Evolutionary conservation across 2,113 vertebrate genomes (phyloP).

Genomic region (Apodemus sylvaticus): DNA sequence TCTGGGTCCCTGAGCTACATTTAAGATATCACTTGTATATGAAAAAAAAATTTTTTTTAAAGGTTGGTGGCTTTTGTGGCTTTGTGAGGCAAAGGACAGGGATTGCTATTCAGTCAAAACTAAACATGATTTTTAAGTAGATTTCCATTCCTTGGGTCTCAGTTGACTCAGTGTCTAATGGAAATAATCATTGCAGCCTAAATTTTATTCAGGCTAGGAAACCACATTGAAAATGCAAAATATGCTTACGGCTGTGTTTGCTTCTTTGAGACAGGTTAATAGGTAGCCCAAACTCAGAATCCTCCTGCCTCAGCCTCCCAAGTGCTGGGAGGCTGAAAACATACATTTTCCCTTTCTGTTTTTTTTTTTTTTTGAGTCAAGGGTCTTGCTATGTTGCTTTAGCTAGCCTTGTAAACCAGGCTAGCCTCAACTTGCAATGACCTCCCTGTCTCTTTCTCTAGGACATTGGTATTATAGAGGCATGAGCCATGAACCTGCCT

Average conservation of each 20-base stretch:
- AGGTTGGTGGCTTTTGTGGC: background rate
- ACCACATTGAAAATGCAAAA: background rate
- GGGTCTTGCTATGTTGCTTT: background rate
- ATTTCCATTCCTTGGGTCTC: background rate
- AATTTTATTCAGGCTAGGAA: background rate
- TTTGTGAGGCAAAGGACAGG: constrained; percentile 9
- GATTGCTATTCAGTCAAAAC: background rate
- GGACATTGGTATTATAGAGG: background rate
- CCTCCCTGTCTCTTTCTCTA: no score
- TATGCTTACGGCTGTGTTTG: background rate
- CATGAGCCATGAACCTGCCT: background rate
- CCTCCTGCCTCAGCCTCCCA: background rate
- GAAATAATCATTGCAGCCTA: background rate
- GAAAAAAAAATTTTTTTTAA: background rate
- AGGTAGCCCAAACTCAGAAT: background rate
- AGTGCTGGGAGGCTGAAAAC: background rate
- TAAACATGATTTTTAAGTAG: background rate
- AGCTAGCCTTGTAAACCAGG: background rate
- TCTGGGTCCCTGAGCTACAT: background rate
- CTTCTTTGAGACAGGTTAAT: background rate
- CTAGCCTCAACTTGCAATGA: background rate
- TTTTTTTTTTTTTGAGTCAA: background rate
- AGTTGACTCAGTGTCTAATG: background rate
- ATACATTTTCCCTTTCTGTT: background rate
- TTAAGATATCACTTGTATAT: background rate